Evolutionary conservation across 2,113 vertebrate genomes (phyloP), one percentile per base, ranked within the genome.

Genomic region (Podarcis muralis): DNA sequence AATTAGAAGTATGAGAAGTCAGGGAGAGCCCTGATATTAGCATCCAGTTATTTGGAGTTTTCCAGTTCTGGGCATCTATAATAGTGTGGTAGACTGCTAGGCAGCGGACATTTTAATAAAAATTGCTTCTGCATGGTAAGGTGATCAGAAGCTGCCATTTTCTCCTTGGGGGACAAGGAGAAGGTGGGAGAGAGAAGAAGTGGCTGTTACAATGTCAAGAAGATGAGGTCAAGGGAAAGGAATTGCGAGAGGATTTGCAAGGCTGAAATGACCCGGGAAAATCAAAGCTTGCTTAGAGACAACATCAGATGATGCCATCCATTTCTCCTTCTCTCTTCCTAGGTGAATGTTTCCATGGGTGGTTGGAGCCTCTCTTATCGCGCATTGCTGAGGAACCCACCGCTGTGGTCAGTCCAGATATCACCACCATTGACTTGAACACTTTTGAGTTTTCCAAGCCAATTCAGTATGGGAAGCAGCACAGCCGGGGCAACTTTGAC

Each of bases 311-410:
- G 32, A 32, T 12, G 6, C 23, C 18, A 62, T 20, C 27, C 7
- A 4, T 77, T 59, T 75, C 27, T 2, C 66, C 43, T 85, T 43
- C 0, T 1, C n/a, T 22, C 32, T 78, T 48, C 77, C n/a, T 90
- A 99, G 99, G 99, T 2, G 99, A 99, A 93, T 99, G 99, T 93
- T 99, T 99, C 93, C 97, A 98, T 0, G 98, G 98, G 30, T 99
- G 99, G 99, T 95, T 99, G 53, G 99, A 99, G 92, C 98, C 99
- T 6, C 97, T 99, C 25, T 92, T 99, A 23, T 96, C 96, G 1
- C 98, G 99, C 25, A 99, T 99, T 4, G 97, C 98, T 0, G 97
- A 99, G 89, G 98, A 99, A n/a, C 97, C 98, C 81, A 98, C 97
- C 0, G 98, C 97, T 0, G 99, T 99, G 0, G 98, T 99, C 23